A percentile compares a stretch with the other conserved stretches of the same genome.
phyloP scores from a whole-genome alignment of 2,797 vertebrate species.

The Nasua narica region DNA sequence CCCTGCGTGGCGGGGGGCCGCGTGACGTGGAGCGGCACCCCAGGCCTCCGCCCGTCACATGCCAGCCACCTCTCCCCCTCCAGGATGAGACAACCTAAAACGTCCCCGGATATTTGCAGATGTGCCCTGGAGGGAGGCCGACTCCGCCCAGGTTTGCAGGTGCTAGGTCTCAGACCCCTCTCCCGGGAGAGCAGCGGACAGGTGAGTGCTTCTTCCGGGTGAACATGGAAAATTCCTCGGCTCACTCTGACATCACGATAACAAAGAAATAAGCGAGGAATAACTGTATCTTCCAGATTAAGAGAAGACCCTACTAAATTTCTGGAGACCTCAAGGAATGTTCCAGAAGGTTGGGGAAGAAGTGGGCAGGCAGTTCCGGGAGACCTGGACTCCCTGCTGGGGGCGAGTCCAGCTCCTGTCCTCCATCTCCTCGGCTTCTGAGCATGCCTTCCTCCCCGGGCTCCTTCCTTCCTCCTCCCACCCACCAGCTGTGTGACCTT shows the following conservation, averaged over 20 bases:
- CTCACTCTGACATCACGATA: background rate
- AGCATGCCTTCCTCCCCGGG: rapidly evolving
- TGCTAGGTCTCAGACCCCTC: no score
- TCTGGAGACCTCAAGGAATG: background rate
- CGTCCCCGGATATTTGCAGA: background rate
- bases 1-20: background rate
- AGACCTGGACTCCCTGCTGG: background rate
- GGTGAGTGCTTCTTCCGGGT: background rate
- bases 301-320: background rate
- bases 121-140: background rate
- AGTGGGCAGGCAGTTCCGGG: background rate
- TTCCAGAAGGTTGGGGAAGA: background rate
- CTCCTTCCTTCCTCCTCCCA: background rate
- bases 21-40: rapidly evolving
- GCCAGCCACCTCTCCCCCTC: background rate
- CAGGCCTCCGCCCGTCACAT: background rate
- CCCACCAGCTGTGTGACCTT: background rate
- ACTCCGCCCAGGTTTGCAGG: rapidly evolving
- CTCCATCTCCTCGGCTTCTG: background rate
- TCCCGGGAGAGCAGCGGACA: rapidly evolving
- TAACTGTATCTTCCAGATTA: background rate
- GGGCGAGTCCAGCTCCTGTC: background rate
- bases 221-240: background rate
- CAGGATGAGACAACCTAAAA: background rate
- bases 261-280: background rate